These are phyloP conservation scores for Molossus alvarezi DNA, from an alignment of 2,797 vertebrate species.

Conservation along the genomic window DNA sequence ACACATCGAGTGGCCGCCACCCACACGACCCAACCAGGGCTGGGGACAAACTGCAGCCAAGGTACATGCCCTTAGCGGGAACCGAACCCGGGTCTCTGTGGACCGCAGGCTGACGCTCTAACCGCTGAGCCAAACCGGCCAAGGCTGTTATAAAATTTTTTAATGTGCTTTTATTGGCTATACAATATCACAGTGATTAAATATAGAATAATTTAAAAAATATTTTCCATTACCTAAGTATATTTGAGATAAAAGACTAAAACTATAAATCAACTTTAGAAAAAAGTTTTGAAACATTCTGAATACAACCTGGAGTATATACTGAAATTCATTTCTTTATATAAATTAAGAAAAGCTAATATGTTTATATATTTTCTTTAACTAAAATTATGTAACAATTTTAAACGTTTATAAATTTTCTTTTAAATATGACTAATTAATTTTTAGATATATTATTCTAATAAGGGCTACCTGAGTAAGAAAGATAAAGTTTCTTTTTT, in stretches of 20 bases:
- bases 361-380: not conserved
- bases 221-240: not conserved
- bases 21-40: too few species aligned
- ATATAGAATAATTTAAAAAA: not conserved
- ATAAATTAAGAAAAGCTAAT: not conserved
- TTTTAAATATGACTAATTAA: not conserved
- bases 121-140: too few species aligned
- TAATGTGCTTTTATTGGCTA: not conserved
- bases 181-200: not conserved
- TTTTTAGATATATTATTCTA: not conserved
- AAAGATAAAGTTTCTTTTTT: not conserved
- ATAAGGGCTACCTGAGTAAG: not conserved
- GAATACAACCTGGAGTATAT: not conserved
- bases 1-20: too few species aligned
- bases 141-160: too few species aligned
- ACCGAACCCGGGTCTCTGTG: too few species aligned
- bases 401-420: not conserved
- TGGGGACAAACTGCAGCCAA: too few species aligned
- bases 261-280: not conserved
- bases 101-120: too few species aligned
- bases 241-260: not conserved
- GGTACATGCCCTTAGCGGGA: too few species aligned
- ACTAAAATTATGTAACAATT: slow-evolving; percentile 34
- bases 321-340: slow-evolving; percentile 17
- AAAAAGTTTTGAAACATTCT: not conserved